These are phyloP conservation scores for Eupsilia transversa DNA, from an alignment of 2,888 invertebrate genomes.

Conservation along the genomic window DNA sequence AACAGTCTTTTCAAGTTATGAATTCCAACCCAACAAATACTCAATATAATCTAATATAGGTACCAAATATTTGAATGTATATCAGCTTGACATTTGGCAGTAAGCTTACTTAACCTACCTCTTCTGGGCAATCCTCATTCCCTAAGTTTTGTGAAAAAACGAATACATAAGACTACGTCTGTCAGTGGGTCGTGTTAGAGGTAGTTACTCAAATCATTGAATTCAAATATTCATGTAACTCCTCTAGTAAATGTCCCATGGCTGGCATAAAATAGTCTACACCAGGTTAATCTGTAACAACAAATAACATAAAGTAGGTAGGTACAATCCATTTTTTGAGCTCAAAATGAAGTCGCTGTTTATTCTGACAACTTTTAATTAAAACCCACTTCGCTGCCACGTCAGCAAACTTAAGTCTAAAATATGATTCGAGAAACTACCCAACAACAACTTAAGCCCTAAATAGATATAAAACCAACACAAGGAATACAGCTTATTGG, in stretches of 20 bases:
- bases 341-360: not conserved
- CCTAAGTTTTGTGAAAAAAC: not conserved
- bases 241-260: too few relatives aligned
- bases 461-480: constrained; percentile 5
- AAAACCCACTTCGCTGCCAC: not conserved
- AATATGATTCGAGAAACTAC: not conserved
- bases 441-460: not conserved
- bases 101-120: not conserved
- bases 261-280: too few relatives aligned
- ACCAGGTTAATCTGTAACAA: too few relatives aligned
- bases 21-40: not conserved
- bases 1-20: not conserved
- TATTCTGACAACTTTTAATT: too few relatives aligned
- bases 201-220: not conserved
- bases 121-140: not conserved
- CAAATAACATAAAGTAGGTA: too few relatives aligned
- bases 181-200: too few relatives aligned
- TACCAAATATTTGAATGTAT: not conserved
- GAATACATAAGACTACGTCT: too few relatives aligned
- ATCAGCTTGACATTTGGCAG: not conserved
- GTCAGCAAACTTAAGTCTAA: not conserved
- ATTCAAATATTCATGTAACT: not conserved
- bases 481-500: constrained; percentile 73
- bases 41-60: not conserved
- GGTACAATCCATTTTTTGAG: not conserved